Evolutionary conservation across 2,888 invertebrate species (phyloP).

Genomic region (Torymus texanus): DNA sequence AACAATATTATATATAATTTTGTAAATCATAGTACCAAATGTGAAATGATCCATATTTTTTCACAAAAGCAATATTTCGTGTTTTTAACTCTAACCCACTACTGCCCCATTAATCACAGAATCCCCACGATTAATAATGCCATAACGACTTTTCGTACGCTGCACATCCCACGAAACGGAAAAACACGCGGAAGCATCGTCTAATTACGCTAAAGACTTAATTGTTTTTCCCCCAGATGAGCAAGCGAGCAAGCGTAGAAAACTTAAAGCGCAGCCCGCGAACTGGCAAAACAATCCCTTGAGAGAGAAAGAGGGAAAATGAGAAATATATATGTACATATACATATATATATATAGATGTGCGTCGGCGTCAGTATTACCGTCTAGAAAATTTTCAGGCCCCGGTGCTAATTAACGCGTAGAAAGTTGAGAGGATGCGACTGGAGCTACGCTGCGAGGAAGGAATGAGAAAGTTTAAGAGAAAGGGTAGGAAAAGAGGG

Average conservation of each 20-base stretch:
- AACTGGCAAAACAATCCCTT: constrained; percentile 39
- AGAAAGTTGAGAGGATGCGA: constrained; percentile 42
- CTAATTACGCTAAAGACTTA: constrained; percentile 51
- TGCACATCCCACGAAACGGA: constrained; percentile 11
- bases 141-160: constrained; percentile 39
- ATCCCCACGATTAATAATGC: constrained; percentile 11
- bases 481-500: background rate
- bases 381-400: constrained; percentile 64
- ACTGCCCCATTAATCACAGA: too few relatives aligned
- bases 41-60: too few relatives aligned
- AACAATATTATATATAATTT: too few relatives aligned
- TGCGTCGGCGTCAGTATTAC: constrained; percentile 31
- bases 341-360: too few relatives aligned
- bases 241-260: constrained; percentile 39
- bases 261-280: constrained; percentile 30
- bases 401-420: constrained; percentile 65
- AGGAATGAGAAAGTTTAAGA: constrained; percentile 14
- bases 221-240: constrained; percentile 46
- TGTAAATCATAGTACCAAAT: too few relatives aligned
- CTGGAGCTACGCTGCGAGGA: background rate
- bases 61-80: too few relatives aligned
- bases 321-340: constrained; percentile 38
- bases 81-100: too few relatives aligned
- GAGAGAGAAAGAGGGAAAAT: constrained; percentile 55
- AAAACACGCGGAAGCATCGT: constrained; percentile 33